Evolutionary conservation across 2,888 invertebrate species (phyloP).

Genomic region (Orthosia cruda): DNA sequence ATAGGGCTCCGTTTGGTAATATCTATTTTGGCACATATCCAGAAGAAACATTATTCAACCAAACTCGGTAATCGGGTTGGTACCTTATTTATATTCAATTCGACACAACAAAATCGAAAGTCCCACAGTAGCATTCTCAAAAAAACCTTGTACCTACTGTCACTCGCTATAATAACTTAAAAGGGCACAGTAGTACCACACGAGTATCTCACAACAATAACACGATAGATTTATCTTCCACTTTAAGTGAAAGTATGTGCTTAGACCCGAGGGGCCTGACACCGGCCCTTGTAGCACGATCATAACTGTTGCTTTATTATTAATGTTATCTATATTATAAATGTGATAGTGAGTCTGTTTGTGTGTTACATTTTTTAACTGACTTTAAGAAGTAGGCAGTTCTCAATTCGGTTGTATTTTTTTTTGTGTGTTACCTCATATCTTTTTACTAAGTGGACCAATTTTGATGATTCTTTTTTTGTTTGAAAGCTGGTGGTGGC

Average conservation of each 20-base stretch:
- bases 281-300: slow-evolving; percentile 36
- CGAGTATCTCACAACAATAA: slow-evolving; percentile 37
- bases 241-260: slow-evolving; percentile 58
- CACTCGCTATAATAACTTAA: slow-evolving; percentile 25
- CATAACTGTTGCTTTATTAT: slow-evolving; percentile 46
- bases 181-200: slow-evolving; percentile 18
- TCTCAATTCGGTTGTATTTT: no score
- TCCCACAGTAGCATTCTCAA: slow-evolving; percentile 13
- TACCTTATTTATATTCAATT: slow-evolving; percentile 2
- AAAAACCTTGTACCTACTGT: slow-evolving; percentile 10
- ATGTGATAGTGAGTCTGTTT: neutral
- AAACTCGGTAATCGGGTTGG: neutral
- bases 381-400: no score
- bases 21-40: no score
- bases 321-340: slow-evolving; percentile 3
- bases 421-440: no score
- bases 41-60: slow-evolving; percentile 8
- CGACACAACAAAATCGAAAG: slow-evolving; percentile 42
- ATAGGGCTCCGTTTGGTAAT: no score
- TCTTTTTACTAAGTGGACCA: no score
- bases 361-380: slow-evolving; percentile 5
- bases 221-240: slow-evolving; percentile 54
- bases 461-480: no score
- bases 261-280: slow-evolving; percentile 27
- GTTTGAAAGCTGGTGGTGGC: no score